phyloP scores from a whole-genome alignment of 2,113 vertebrate genomes.

The Turnix velox region DNA sequence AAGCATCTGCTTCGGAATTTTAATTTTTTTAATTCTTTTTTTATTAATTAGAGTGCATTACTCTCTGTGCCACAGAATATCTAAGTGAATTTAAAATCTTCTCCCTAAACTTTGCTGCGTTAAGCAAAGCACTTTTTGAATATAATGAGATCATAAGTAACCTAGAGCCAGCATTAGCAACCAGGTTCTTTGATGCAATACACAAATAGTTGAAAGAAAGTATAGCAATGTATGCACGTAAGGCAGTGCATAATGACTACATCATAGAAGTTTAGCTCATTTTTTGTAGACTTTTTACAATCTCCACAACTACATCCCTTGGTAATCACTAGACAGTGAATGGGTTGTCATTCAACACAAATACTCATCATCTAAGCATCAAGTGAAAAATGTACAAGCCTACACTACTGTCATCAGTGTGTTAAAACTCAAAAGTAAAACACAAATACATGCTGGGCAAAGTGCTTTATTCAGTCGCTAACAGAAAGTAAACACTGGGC shows the following conservation, averaged over 20 bases:
- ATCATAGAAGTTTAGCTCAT: background rate
- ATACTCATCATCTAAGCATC: background rate
- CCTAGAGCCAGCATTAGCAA: background rate
- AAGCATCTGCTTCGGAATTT: rapidly evolving
- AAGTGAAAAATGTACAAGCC: background rate
- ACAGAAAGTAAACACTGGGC: background rate
- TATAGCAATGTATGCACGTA: background rate
- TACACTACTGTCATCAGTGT: background rate
- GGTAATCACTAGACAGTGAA: background rate
- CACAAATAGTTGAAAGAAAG: background rate
- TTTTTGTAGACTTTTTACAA: background rate
- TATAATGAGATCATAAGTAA: background rate
- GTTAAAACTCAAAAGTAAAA: background rate
- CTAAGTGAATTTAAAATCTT: background rate
- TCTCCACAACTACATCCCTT: background rate
- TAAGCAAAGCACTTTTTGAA: background rate
- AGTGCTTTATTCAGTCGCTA: background rate
- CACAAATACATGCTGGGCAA: background rate
- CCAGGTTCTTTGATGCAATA: background rate
- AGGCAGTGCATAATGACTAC: background rate
- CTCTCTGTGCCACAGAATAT: background rate
- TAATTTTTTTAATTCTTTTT: too few species aligned
- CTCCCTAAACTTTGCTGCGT: background rate
- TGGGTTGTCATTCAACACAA: background rate
- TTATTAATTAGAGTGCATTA: background rate